Conservation (phyloP, 2,888 invertebrate species). For the Tachina grossa region DNA sequence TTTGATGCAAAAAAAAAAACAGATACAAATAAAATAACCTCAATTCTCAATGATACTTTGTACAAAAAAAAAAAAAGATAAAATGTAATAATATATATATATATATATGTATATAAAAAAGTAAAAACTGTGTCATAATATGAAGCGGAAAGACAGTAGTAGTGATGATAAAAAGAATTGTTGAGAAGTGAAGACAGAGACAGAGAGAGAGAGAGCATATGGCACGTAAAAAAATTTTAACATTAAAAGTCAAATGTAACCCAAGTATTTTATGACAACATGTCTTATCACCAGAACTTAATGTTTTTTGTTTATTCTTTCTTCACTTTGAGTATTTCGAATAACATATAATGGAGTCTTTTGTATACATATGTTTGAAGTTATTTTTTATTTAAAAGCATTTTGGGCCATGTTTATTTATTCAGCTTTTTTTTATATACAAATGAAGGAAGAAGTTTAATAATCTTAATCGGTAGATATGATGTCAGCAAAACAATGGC, state of each 20-base stretch:
- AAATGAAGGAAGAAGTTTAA: too few species aligned
- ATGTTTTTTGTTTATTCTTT: neutral
- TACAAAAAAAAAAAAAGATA: neutral
- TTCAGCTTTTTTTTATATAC: neutral
- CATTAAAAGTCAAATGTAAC: neutral
- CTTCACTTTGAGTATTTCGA: too few species aligned
- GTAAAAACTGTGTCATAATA: conserved; percentile 14
- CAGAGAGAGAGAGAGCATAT: neutral
- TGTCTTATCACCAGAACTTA: neutral
- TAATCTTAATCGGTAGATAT: too few species aligned
- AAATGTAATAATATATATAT: too few species aligned
- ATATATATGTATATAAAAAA: neutral
- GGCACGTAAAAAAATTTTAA: neutral
- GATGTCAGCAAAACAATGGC: too few species aligned
- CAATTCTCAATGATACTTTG: conserved; percentile 22
- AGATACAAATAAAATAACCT: conserved; percentile 37
- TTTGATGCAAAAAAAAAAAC: conserved; percentile 31
- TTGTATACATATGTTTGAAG: too few species aligned
- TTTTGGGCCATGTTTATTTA: too few species aligned
- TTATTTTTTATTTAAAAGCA: too few species aligned
- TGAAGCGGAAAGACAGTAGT: neutral
- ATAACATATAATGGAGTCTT: too few species aligned
- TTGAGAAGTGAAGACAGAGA: neutral
- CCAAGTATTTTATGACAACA: neutral
- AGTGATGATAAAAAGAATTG: neutral